Base-by-base conservation (phyloP, 2,113 vertebrate genomes). In the Neogale vison region DNA sequence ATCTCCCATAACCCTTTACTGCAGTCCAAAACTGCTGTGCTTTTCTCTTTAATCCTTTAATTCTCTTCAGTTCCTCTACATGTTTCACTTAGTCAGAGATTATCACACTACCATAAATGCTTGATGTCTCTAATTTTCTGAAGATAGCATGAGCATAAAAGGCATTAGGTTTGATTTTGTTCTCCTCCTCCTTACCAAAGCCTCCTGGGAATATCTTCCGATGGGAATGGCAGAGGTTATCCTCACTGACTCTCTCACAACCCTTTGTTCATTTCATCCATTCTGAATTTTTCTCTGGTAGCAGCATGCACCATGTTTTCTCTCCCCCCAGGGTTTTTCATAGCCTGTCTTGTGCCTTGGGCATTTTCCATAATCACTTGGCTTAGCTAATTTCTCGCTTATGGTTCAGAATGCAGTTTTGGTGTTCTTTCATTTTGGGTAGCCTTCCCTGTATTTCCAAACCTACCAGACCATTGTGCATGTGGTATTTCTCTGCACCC, bases 331-430 rank as follows among this genome's bases (percentile, higher is more conserved):
- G 23, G 52, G 36, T 77, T 93, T 72, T 57, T 7, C 21, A 55
- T 42, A 39, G 2, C 1, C 26, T 18, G 24, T 21, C 31, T 34
- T n/a, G 47, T 86, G 31, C 65, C 29, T 61, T 72, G 21, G 79
- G 12, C 15, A 23, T 74, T 89, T 93, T 85, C 39, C 8, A 50
- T 74, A 2, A 71, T 8, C 34, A 76, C 7, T 42, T 93, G 42
- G 1, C 21, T 31, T 50, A 45, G 31, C 36, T 80, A 90, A 85
- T 81, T 81, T 88, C 2, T 69, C 47, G 39, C 5, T 81, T 77
- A 50, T n/a, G 9, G 50, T 76, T 69, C 4, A 72, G 42, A 90
- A 76, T 84, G 18, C 4, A 93, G 39, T 36, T 88, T 95, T 91
- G 57, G 2, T 89, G 6, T 71, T 82, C n/a, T 63, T 94, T 89